Conservation (phyloP, 2,888 invertebrate genomes). For the Caenorhabditis macrosperma region DNA sequence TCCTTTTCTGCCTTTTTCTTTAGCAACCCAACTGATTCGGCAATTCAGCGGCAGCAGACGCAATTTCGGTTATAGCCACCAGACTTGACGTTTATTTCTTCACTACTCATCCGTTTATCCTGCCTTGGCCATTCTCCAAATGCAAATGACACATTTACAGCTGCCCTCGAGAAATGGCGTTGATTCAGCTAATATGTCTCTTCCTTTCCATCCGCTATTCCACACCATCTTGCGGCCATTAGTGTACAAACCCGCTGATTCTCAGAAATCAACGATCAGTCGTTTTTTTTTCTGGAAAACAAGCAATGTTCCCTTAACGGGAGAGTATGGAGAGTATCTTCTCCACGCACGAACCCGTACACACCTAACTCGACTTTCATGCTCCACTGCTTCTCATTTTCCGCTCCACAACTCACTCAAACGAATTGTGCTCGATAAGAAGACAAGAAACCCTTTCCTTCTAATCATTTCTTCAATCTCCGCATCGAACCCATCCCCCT, state of each 20-base stretch:
- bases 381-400: constrained; percentile 17
- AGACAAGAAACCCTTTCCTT: not conserved
- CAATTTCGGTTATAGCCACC: constrained; percentile 32
- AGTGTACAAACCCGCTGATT: constrained; percentile 29
- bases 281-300: constrained; percentile 9
- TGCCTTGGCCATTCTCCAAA: constrained; percentile 10
- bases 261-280: constrained; percentile 26
- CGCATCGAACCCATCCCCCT: not conserved
- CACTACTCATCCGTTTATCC: constrained; percentile 25
- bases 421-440: not conserved
- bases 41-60: not conserved
- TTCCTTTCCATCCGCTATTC: constrained; percentile 24
- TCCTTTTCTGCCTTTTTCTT: not conserved
- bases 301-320: too few relatives aligned
- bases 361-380: constrained; percentile 20
- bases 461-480: not conserved
- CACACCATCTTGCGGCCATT: constrained; percentile 32
- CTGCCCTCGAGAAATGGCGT: constrained; percentile 34
- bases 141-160: constrained; percentile 60
- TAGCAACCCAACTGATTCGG: not conserved
- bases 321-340: too few relatives aligned
- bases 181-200: constrained; percentile 55
- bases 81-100: constrained; percentile 16
- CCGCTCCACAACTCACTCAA: constrained; percentile 21
- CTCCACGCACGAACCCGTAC: too few relatives aligned